These are phyloP conservation scores for Lycocorax pyrrhopterus DNA, from an alignment of 2,113 vertebrate genomes.

Conservation along the genomic window DNA sequence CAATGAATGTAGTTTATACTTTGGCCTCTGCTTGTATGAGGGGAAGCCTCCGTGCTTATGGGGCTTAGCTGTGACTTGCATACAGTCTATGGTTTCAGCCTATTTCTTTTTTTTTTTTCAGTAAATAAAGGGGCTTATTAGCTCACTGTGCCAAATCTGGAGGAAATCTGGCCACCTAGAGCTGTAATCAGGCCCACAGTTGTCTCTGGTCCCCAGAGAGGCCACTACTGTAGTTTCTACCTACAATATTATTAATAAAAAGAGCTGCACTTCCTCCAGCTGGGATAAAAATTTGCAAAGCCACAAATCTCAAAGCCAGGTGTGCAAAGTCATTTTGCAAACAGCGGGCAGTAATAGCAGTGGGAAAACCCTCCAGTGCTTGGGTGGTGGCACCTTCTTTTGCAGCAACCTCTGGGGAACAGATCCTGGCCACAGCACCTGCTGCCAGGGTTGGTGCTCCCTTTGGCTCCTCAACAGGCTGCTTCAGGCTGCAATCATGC, in stretches of 20 bases:
- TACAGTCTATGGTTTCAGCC: neutral
- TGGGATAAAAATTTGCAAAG: neutral
- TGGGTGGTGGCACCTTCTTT: neutral
- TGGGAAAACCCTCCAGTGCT: neutral
- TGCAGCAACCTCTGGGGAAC: neutral
- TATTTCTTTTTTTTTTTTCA: neutral
- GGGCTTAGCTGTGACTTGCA: neutral
- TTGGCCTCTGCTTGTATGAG: neutral
- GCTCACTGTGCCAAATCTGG: neutral
- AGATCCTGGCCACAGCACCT: neutral
- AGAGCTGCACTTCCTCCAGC: neutral
- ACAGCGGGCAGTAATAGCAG: rapidly evolving
- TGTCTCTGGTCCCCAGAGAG: neutral
- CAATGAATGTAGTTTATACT: neutral
- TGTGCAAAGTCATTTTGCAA: neutral
- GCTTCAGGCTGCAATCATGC: neutral
- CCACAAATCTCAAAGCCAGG: neutral
- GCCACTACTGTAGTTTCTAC: neutral
- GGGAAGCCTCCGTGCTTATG: rapidly evolving
- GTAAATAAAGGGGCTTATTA: neutral
- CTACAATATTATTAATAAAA: neutral
- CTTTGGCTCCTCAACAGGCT: neutral
- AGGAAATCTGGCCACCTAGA: neutral
- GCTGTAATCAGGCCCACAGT: neutral
- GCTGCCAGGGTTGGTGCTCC: neutral